Evolutionary conservation across 2,113 vertebrate species (phyloP), one percentile per base, ranked within the genome.

Genomic region (Pelusios castaneus): DNA sequence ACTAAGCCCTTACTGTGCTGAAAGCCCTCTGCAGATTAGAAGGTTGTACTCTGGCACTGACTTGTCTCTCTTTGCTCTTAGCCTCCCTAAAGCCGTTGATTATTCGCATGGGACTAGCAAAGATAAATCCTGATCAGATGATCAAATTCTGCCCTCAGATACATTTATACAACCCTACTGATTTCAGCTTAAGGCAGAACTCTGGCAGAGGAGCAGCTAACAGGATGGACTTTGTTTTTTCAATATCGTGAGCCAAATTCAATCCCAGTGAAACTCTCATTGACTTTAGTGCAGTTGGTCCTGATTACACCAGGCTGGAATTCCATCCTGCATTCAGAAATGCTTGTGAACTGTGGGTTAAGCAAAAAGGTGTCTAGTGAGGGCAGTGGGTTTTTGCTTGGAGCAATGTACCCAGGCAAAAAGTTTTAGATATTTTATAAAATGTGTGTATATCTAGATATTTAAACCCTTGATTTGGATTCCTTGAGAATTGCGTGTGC

Each of bases 141-240:
- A 84, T 52, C n/a, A 82, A 80, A 29, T 56, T 95, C 43, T 89
- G 47, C 95, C 86, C 94, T 94, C 89, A 16, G 43, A 84, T 90
- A 49, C 73, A 67, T 86, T 24, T 93, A 87, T 90, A 19, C n/a
- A 80, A 94, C 77, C 51, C 58, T 89, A 85, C 45, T 93, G 82
- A 95, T 95, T 95, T 94, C 52, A 85, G 63, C 11, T 75, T 43
- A 90, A 77, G 92, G 79, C 88, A 89, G 43, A 79, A 79, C 83
- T 11, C 92, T 92, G 88, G 89, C 84, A 83, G 84, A 91, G 77
- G 87, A 95, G 29, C 77, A 92, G 89, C 95, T 85, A 84, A 56
- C 85, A 89, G 89, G 84, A 29, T 93, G 87, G 84, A 93, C 81
- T 80, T 25, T 19, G 91, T 56, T 58, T 85, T 91, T 91, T 94